Percentiles rank a stretch among this genome's conserved stretches.
Evolutionary conservation across 2,888 invertebrate species (phyloP).

Genomic region (Globia sparganii): DNA sequence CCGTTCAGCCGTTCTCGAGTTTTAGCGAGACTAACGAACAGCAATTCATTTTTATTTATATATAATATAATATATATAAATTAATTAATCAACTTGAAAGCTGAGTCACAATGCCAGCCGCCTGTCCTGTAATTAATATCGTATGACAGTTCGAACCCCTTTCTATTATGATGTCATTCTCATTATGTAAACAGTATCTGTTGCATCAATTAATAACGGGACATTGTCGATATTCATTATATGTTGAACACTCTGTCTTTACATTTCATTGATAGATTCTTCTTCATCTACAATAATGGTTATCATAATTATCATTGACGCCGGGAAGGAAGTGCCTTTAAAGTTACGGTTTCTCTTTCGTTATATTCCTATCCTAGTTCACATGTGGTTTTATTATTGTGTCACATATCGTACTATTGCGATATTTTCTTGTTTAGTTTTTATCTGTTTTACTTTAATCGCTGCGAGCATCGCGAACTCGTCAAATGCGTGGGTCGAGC

Average conservation of each 20-base stretch:
- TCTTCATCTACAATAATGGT: background rate
- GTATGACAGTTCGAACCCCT: slow-evolving; percentile 61
- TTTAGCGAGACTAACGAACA: too few species aligned
- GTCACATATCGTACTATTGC: background rate
- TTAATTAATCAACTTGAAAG: slow-evolving; percentile 33
- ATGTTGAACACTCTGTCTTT: slow-evolving; percentile 1
- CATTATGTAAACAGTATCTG: slow-evolving; percentile 39
- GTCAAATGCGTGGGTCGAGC: background rate
- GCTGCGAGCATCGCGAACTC: background rate
- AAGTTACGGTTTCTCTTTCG: background rate
- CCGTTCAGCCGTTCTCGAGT: too few species aligned
- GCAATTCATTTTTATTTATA: too few species aligned
- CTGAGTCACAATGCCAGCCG: slow-evolving; percentile 2
- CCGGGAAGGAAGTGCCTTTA: background rate
- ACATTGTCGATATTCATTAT: background rate
- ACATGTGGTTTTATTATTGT: background rate
- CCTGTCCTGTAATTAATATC: slow-evolving; percentile 18
- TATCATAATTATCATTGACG: background rate
- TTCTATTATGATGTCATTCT: slow-evolving; percentile 61
- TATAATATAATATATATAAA: too few species aligned
- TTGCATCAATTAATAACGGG: slow-evolving; percentile 24
- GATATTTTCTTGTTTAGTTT: background rate
- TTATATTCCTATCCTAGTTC: background rate
- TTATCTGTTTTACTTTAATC: background rate
- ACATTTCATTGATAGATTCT: slow-evolving; percentile 5